Evolutionary conservation across 2,113 vertebrate species (phyloP), one percentile per base, ranked within the genome.

Genomic region (Cromileptes altivelis): DNA sequence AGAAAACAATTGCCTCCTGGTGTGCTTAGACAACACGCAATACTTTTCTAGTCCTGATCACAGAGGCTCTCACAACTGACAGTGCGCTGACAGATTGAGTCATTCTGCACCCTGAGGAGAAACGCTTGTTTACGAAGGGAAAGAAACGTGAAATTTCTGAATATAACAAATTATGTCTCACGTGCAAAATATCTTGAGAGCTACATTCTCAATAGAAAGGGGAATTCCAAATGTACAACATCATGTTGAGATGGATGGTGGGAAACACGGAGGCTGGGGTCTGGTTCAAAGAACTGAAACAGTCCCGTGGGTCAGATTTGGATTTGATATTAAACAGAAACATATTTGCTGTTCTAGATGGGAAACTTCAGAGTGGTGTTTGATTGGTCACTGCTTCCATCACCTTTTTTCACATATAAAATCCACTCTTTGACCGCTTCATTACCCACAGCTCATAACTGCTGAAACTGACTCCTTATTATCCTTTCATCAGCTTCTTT

Each of bases 321-420:
- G 56, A 75, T 78, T 55, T 85, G 68, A 88, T 77, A 90, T 79
- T 83, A 63, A 86, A 75, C 79, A 84, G 83, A 89, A 85, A 87
- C 86, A 85, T 72, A 76, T 78, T 87, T 85, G 77, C 68, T 55
- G 23, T 70, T 78, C 11, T 73, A 21, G 65, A 80, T 61, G 69
- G 79, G 70, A 89, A 81, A 75, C 49, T 64, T 76, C 21, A 70
- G 18, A 50, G 42, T 72, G 70, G 33, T 21, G 42, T 78, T 21
- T 68, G 52, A 60, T 65, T 56, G 40, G 17, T 76, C 61, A 52
- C 55, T 4, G n/a, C 52, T 79, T 79, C 33, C 45, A 45, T 72
- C 4, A 55, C 13, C 0, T 62, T 76, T 78, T 37, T 37, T 37
- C 33, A 61, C 17, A 75, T 30, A 33, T 60, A n/a, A 69, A 63